Evolutionary conservation across 2,113 vertebrate genomes (phyloP).

Genomic region (Zingel zingel): DNA sequence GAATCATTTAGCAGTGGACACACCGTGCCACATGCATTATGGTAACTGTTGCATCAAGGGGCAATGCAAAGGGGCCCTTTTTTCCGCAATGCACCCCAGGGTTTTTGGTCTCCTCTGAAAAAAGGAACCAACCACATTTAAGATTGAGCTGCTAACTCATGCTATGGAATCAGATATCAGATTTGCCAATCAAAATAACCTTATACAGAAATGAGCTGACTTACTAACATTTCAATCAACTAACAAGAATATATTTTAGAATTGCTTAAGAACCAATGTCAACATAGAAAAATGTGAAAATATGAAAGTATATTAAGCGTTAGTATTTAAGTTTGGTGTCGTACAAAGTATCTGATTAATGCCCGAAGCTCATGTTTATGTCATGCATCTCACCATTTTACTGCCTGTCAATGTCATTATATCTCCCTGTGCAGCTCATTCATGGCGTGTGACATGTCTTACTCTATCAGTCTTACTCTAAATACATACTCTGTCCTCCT

Average conservation of each 20-base stretch:
- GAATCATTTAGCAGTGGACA: slow-evolving; percentile 81
- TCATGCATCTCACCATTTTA: slow-evolving; percentile 65
- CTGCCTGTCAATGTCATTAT: slow-evolving; percentile 73
- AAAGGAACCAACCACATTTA: slow-evolving; percentile 57
- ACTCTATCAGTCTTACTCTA: slow-evolving; percentile 50
- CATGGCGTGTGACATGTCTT: slow-evolving; percentile 60
- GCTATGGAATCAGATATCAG: slow-evolving; percentile 69
- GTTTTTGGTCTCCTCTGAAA: slow-evolving; percentile 61
- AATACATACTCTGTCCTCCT: slow-evolving; percentile 39
- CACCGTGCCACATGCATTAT: slow-evolving; percentile 87
- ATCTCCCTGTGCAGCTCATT: slow-evolving; percentile 52
- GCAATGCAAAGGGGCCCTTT: slow-evolving; percentile 65
- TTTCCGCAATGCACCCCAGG: slow-evolving; percentile 57
- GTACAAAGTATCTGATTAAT: slow-evolving; percentile 35
- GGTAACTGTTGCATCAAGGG: slow-evolving; percentile 81
- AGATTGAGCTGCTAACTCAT: slow-evolving; percentile 66
- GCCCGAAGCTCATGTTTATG: slow-evolving; percentile 56
- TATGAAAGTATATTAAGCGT: not conserved
- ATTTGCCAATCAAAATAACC: slow-evolving; percentile 24
- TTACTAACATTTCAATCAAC: not conserved
- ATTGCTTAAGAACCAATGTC: not conserved
- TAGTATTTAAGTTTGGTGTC: slow-evolving; percentile 13
- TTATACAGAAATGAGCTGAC: not conserved
- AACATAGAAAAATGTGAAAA: not conserved
- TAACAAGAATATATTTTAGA: not conserved